phyloP scores from a whole-genome alignment of 2,888 invertebrate genomes.

The Bellardia pandia region DNA sequence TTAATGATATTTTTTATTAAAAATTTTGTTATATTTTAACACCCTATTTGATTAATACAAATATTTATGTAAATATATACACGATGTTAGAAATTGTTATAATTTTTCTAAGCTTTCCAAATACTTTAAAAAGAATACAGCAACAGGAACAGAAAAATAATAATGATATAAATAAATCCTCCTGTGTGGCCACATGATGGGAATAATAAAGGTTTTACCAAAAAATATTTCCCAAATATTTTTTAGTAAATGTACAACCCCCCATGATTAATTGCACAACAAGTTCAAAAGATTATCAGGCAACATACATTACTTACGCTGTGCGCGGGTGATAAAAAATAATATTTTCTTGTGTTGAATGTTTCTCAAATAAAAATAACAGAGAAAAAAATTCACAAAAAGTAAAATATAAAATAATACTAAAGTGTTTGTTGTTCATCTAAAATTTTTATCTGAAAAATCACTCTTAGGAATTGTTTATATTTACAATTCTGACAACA shows the following conservation, averaged over 20 bases:
- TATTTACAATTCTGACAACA: not conserved
- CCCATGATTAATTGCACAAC: constrained; percentile 26
- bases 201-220: constrained; percentile 1
- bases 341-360: not conserved
- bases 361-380: not conserved
- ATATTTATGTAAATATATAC: not conserved
- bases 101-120: not conserved
- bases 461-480: constrained; percentile 40
- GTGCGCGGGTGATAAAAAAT: not conserved
- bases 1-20: not conserved
- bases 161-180: constrained; percentile 13
- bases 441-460: constrained; percentile 3
- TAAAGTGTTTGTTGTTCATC: constrained; percentile 17
- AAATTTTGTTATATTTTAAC: not conserved
- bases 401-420: not conserved
- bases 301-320: constrained; percentile 10
- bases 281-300: constrained; percentile 4
- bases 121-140: not conserved
- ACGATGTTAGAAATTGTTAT: not conserved
- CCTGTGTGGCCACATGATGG: constrained; percentile 7
- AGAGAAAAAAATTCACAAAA: not conserved
- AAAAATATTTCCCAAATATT: constrained; percentile 2
- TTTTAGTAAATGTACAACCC: constrained; percentile 5
- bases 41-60: not conserved
- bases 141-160: not conserved